Percentiles rank a stretch among this genome's conserved stretches.
Evolutionary conservation across 2,888 invertebrate species (phyloP).

Genomic region (Coleophora deauratella): DNA sequence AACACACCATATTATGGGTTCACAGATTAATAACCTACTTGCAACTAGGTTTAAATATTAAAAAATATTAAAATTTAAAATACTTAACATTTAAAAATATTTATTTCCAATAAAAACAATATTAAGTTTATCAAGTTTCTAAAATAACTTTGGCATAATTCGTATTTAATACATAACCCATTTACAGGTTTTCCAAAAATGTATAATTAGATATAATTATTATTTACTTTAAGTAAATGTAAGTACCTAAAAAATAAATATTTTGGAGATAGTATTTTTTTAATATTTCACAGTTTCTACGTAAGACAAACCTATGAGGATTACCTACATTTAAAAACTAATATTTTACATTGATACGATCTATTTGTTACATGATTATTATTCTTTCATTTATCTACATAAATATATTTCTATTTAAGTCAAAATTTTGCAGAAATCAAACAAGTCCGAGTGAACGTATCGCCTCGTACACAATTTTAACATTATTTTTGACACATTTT

Average conservation of each 20-base stretch:
- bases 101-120: slow-evolving; percentile 30
- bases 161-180: slow-evolving; percentile 45
- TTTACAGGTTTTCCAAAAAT: slow-evolving; percentile 37
- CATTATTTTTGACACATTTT: no score
- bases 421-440: no score
- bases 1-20: slow-evolving; percentile 13
- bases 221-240: slow-evolving; percentile 13
- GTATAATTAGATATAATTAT: slow-evolving; percentile 24
- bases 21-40: no score
- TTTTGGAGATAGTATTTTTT: no score
- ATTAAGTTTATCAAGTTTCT: slow-evolving; percentile 13
- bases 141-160: slow-evolving; percentile 51
- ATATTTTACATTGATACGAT: slow-evolving; percentile 54
- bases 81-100: slow-evolving; percentile 2
- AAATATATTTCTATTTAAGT: slow-evolving; percentile 19
- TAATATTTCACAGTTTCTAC: slow-evolving; percentile 32
- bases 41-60: no score
- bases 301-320: slow-evolving; percentile 45
- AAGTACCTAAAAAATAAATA: no score
- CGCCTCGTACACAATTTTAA: no score
- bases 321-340: slow-evolving; percentile 24
- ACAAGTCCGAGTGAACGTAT: no score
- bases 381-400: slow-evolving; percentile 46
- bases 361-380: slow-evolving; percentile 59
- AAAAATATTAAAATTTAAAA: no score